Percentiles rank a stretch among this genome's conserved stretches.
Conservation (phyloP, 2,113 vertebrate genomes). For the Neolamprologus ventralis region DNA sequence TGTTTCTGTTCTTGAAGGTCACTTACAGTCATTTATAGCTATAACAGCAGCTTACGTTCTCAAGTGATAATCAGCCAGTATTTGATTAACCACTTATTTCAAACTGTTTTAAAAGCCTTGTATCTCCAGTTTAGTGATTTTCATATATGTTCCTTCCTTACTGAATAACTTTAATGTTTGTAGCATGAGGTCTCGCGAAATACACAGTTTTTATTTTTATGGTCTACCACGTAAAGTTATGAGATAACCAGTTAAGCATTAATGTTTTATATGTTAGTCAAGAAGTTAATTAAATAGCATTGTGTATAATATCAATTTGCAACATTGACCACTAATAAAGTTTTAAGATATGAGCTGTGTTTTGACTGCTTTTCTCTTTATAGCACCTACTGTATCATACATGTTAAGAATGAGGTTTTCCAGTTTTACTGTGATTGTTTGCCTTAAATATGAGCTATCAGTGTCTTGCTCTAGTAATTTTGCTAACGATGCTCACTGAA, state of each 20-base stretch:
- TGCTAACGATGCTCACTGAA: neutral
- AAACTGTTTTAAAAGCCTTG: neutral
- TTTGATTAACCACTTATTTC: neutral
- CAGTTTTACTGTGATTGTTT: neutral
- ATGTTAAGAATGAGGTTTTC: neutral
- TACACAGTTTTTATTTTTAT: neutral
- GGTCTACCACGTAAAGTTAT: neutral
- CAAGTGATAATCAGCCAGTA: neutral
- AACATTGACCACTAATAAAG: conserved; percentile 22
- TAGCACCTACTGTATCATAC: neutral
- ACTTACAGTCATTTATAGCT: neutral
- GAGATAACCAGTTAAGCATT: neutral
- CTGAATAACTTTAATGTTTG: neutral
- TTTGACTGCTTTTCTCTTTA: neutral
- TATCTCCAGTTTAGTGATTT: neutral
- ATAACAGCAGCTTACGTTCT: neutral
- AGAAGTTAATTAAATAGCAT: neutral
- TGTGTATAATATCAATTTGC: neutral
- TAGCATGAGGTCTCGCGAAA: neutral
- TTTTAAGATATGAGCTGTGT: conserved; percentile 3
- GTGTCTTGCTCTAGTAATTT: neutral
- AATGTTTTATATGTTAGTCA: neutral
- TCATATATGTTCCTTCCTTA: neutral
- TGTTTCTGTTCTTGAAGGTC: neutral
- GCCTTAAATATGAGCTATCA: neutral